Evolutionary conservation across 2,888 invertebrate genomes (phyloP).

Genomic region (Aleiodes leptofemur): DNA sequence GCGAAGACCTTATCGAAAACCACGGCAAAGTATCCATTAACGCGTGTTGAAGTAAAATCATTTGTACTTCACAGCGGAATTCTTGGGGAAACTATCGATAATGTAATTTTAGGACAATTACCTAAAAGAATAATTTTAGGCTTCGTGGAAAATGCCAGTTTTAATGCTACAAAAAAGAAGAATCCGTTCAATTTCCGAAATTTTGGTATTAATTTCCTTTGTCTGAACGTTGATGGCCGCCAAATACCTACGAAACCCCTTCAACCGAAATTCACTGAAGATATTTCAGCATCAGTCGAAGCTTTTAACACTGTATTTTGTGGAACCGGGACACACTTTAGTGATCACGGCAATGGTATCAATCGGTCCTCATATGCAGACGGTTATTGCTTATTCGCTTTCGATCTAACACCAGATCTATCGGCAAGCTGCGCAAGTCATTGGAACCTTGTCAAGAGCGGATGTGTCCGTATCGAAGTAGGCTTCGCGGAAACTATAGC

Average conservation of each 20-base stretch:
- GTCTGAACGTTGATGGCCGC: not conserved
- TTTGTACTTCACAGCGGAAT: too few species aligned
- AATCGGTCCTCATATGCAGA: too few species aligned
- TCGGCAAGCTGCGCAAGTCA: conserved; percentile 49
- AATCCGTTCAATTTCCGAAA: not conserved
- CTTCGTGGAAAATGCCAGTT: too few species aligned
- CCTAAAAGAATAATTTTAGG: too few species aligned
- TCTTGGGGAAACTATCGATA: too few species aligned
- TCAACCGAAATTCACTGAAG: not conserved
- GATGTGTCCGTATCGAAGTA: conserved; percentile 56
- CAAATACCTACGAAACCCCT: conserved; percentile 5
- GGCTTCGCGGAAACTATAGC: conserved; percentile 13
- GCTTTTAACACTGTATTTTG: not conserved
- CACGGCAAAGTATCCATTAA: too few species aligned
- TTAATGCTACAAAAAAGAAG: not conserved
- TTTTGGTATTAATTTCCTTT: not conserved
- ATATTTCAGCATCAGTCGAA: too few species aligned
- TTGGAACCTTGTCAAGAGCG: conserved; percentile 51
- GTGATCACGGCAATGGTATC: too few species aligned
- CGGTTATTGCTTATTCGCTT: conserved; percentile 48
- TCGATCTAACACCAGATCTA: conserved; percentile 59
- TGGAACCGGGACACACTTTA: not conserved
- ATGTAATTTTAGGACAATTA: too few species aligned
- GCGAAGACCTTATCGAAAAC: too few species aligned
- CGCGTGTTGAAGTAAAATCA: too few species aligned